Base-by-base conservation (phyloP, 35 echinoderm and acorn worm genomes). In the Holothuria glaberrima region DNA sequence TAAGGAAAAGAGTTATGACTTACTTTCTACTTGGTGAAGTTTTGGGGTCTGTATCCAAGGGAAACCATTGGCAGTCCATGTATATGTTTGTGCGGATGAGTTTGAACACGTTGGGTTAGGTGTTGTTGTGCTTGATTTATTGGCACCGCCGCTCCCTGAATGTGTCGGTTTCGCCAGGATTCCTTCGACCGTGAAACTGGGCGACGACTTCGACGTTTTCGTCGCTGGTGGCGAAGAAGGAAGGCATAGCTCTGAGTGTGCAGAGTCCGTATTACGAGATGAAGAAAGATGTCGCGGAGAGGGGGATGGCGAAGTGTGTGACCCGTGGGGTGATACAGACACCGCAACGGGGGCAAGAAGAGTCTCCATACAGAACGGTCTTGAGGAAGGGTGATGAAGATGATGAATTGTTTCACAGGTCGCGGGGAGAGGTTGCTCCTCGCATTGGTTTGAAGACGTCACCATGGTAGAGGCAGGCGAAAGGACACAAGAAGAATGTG, bases 151-250 rank as follows among this genome's bases (percentile, higher is more conserved):
- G 74, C 24, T 78, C 12, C 74, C 31, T 30, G 80, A 84, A 84
- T 84, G 48, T 32, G 80, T 58, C 59, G 80, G 80, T 64, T 84
- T 84, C n/a, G 80, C 80, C 58, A 84, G 59, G 19, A 84, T 84
- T 31, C 80, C 80, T 32, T 84, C 80, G n/a, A 84, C 80, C 59
- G 80, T 84, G 30, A 84, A 84, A 38, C 59, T 84, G 25, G 80
- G 80, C 12, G 80, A 84, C 12, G 59, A 64, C 18, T 84, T 84
- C 61, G 56, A 61, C 25, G 80, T 32, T 33, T 84, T 84, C 22
- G 80, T 59, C 25, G 24, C 58, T 48, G 28, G 10, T 22, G 31
- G 3, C 21, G 80, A 61, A 2, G 80, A 52, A 35, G 74, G 74
- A 12, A 50, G 48, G 5, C 59, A 25, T 61, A 56, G 27, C 21